Conservation (phyloP, 2,888 invertebrate species). For the Pristionchus mayeri region DNA sequence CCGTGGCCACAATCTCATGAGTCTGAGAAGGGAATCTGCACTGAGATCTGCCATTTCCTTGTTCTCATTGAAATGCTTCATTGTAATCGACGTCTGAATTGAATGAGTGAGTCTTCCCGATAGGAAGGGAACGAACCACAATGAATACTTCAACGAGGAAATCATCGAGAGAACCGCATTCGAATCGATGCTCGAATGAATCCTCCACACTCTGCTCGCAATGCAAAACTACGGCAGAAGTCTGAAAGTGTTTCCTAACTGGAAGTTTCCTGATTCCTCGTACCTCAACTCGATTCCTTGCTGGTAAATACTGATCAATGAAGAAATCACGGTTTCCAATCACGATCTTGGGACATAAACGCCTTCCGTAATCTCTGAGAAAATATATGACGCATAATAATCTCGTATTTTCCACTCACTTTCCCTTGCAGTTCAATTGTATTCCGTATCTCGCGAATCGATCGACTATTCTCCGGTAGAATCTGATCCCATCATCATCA, state of each 20-base stretch:
- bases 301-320: neutral
- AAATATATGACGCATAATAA: no score
- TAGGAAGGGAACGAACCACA: neutral
- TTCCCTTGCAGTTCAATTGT: neutral
- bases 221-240: neutral
- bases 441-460: neutral
- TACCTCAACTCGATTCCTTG: neutral
- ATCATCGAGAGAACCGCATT: neutral
- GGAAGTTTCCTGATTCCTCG: neutral
- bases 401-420: neutral
- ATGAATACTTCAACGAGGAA: neutral
- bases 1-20: neutral
- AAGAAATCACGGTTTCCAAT: neutral
- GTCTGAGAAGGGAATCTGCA: neutral
- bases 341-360: neutral
- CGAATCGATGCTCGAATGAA: neutral
- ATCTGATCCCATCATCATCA: neutral
- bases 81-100: neutral
- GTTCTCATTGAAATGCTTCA: neutral
- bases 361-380: neutral
- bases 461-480: neutral
- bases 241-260: neutral
- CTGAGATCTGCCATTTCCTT: neutral
- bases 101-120: neutral
- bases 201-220: neutral